Percentiles rank a stretch among this genome's conserved stretches.
phyloP scores from a whole-genome alignment of 2,888 invertebrate genomes.

The Bombylius major region DNA sequence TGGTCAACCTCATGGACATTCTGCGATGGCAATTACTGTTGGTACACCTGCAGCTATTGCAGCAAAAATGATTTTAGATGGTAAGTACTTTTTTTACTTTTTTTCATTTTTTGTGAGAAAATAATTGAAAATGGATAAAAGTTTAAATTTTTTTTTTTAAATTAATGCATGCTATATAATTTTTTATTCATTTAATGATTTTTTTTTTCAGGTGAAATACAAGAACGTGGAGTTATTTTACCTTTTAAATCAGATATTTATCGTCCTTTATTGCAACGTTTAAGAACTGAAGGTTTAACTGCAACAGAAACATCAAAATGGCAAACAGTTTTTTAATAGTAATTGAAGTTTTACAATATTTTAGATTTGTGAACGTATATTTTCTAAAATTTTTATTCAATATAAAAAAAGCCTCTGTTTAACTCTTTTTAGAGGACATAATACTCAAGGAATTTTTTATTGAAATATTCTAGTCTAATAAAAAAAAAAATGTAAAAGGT shows the following conservation, averaged over 20 bases:
- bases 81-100: constrained; percentile 13
- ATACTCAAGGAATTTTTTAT: too few relatives aligned
- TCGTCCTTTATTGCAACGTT: constrained; percentile 75
- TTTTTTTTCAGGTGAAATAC: constrained; percentile 63
- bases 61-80: constrained; percentile 93
- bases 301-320: constrained; percentile 52
- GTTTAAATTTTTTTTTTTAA: not conserved
- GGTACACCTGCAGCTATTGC: constrained; percentile 93
- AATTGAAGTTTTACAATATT: too few relatives aligned
- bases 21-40: constrained; percentile 93
- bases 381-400: too few relatives aligned
- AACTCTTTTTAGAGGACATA: too few relatives aligned
- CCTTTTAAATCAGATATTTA: constrained; percentile 91
- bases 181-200: not conserved
- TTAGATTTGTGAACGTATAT: too few relatives aligned
- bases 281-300: constrained; percentile 72
- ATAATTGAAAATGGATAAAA: not conserved
- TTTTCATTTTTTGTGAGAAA: too few relatives aligned
- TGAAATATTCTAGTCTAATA: too few relatives aligned
- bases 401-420: too few relatives aligned
- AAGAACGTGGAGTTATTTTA: constrained; percentile 81
- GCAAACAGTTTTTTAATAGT: not conserved
- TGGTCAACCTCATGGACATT: constrained; percentile 67
- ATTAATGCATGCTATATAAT: not conserved
- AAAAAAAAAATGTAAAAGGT: too few relatives aligned